Base-by-base conservation (phyloP, 2,797 vertebrate genomes). In the Catamblyrhynchus diadema region DNA sequence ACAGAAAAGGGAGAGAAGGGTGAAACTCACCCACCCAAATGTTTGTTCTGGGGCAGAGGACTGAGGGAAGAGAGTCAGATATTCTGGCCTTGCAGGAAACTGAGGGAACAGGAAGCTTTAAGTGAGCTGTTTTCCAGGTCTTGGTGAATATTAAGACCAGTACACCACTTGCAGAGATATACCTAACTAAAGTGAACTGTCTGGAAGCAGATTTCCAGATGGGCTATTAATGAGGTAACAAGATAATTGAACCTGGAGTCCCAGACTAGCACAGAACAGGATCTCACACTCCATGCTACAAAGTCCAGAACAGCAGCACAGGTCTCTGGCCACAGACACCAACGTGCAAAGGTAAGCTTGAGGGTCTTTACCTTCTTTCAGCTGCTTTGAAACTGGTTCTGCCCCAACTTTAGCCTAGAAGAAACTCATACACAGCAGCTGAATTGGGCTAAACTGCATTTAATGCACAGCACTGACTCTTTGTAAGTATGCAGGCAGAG, bases 351-450 rank as follows among this genome's bases (percentile, higher is more conserved):
- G 80, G 82, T 54, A 71, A 88, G n/a, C 69, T 10, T 35, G 11
- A 86, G 79, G 33, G 39, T 64, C 75, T 91, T 94, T 79, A 95
- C 66, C 85, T 93, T 81, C 85, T 87, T 86, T 33, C 81, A 91
- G 56, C 91, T 94, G 72, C 84, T 72, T 78, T 57, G 69, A 89
- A 94, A 94, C 61, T 72, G 54, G 28, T 86, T 86, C 70, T 95
- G 82, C 62, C 72, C 42, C 77, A 88, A 5, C 35, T 86, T 94
- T 65, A 94, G 33, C 69, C 71, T 82, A 83, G 72, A 65, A 93
- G 79, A 78, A 93, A 83, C 21, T 72, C 85, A 91, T 30, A 79
- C 39, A 81, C 54, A 69, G 85, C 61, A 83, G 75, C 50, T 65
- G 54, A 82, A 45, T 74, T 62, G 72, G 65, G 47, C 89, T 78